phyloP scores from a whole-genome alignment of 2,113 vertebrate genomes.

The Tympanuchus pallidicinctus region DNA sequence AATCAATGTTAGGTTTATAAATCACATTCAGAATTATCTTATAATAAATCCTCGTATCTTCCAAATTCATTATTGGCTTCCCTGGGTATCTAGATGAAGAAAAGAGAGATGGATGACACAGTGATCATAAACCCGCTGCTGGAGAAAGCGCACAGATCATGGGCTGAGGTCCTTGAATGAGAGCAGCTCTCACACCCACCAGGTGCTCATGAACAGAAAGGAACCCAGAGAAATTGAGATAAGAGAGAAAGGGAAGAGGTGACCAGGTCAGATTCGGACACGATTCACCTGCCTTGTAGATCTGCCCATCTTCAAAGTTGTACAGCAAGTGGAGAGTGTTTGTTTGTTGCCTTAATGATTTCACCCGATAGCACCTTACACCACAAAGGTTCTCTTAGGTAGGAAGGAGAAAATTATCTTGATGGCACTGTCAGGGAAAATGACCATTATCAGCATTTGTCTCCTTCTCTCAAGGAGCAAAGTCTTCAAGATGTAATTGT shows the following conservation, averaged over 20 bases:
- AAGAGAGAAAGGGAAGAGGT: background rate
- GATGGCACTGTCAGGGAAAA: background rate
- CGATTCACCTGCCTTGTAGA: background rate
- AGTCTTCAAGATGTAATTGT: background rate
- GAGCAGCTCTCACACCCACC: background rate
- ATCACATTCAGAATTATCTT: background rate
- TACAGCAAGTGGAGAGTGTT: conserved; percentile 3
- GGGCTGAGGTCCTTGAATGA: background rate
- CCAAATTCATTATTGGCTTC: background rate
- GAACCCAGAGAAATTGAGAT: accelerated
- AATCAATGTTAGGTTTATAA: background rate
- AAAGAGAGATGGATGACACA: background rate
- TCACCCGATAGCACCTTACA: background rate
- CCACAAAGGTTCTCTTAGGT: background rate
- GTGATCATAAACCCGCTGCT: accelerated
- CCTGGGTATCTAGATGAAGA: background rate
- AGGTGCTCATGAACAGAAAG: background rate
- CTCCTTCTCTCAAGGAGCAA: background rate
- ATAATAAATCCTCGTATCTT: background rate
- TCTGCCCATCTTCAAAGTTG: background rate
- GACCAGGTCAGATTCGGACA: background rate
- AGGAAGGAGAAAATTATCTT: background rate
- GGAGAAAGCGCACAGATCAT: background rate
- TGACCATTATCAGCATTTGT: background rate
- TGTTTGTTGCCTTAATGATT: background rate